Evolutionary conservation across 2,113 vertebrate species (phyloP).

Genomic region (Abramis brama): DNA sequence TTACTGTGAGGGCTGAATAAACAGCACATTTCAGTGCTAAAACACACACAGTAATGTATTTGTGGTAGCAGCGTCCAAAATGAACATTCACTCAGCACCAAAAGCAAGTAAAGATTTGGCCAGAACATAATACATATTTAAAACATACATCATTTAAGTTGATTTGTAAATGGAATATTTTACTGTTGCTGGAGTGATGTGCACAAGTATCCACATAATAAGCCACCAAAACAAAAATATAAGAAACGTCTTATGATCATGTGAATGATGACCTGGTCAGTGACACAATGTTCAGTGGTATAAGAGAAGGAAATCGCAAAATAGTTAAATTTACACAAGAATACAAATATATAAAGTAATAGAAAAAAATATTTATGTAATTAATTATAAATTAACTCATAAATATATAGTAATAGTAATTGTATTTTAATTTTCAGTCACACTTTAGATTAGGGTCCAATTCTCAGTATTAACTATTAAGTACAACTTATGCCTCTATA

Average conservation of each 20-base stretch:
- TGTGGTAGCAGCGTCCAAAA: not conserved
- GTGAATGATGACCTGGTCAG: not conserved
- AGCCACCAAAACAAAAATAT: not conserved
- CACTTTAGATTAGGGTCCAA: too few relatives aligned
- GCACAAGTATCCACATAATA: not conserved
- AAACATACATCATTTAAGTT: not conserved
- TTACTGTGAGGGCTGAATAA: constrained; percentile 17
- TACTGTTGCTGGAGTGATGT: not conserved
- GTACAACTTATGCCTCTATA: too few relatives aligned
- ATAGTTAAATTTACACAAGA: not conserved
- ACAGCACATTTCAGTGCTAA: constrained; percentile 2
- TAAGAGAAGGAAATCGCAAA: not conserved
- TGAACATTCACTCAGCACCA: not conserved
- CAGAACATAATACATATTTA: not conserved
- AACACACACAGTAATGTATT: constrained; percentile 6
- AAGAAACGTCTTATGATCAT: not conserved
- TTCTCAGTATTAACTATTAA: too few relatives aligned
- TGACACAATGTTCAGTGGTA: not conserved
- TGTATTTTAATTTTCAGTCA: too few relatives aligned
- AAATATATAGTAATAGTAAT: too few relatives aligned
- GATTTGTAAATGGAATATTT: not conserved
- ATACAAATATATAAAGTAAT: not conserved
- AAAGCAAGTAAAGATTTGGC: not conserved
- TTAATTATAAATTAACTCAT: too few relatives aligned
- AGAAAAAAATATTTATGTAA: too few relatives aligned